Base-by-base conservation (phyloP, 2,113 vertebrate genomes). In the Anarrhichthys ocellatus region DNA sequence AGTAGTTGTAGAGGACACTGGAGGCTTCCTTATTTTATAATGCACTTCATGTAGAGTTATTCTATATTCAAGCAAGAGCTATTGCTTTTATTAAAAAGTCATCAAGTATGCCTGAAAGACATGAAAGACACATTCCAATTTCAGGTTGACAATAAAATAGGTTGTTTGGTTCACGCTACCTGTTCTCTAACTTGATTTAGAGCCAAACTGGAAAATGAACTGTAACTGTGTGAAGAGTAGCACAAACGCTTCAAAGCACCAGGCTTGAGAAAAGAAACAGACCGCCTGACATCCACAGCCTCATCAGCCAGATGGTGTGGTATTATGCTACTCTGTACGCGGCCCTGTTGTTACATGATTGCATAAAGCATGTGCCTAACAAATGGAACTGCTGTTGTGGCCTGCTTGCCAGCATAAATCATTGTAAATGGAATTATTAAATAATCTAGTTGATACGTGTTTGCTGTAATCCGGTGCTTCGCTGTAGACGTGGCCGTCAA, bases 261-360 rank as follows among this genome's bases (percentile, higher is more conserved):
- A 9, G 84, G 66, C 65, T 78, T 81, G 83, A 88, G 83, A 86
- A 87, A 82, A 80, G 40, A 46, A 93, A 86, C 83, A 93, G 89
- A 87, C 77, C 32, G 76, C 68, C 36, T 77, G 68, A 87, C 82
- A 80, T 77, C 85, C 85, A 68, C 75, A 80, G 82, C 87, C 74
- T 88, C 84, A 82, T 87, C 46, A 92, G 84, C 87, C 95, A 95
- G 94, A 95, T 94, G 94, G 93, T 58, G 85, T 75, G 72, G 80
- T 93, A 89, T 94, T 86, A 93, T 88, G 84, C 63, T 48, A 64
- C 82, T 86, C 86, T 89, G 81, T 81, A 74, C 88, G 78, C 69
- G 62, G 90, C 85, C 84, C 85, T 92, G 87, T 91, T 90, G 90
- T 87, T 92, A 84, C 90, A 86, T 88, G 87, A 94, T 91, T 91